These are phyloP conservation scores for Tolmerus cingulatus DNA, from an alignment of 2,888 invertebrate species.

Conservation along the genomic window DNA sequence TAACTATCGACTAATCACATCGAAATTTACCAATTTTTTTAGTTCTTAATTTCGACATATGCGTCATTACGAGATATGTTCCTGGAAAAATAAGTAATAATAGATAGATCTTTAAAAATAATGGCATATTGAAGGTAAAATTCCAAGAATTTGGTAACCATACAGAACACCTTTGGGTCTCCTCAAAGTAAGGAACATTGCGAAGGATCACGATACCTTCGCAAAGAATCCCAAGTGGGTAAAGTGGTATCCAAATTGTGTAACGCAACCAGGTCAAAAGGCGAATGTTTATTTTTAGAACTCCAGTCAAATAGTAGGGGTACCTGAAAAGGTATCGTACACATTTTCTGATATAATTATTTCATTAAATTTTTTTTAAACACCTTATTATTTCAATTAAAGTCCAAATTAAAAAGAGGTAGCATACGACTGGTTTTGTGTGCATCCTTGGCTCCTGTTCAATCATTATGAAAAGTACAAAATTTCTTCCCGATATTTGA, in stretches of 20 bases:
- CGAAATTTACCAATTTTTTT: constrained; percentile 68
- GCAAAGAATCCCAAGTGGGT: constrained; percentile 87
- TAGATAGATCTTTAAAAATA: constrained; percentile 79
- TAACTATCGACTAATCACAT: background rate
- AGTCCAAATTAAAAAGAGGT: constrained; percentile 86
- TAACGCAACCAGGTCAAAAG: constrained; percentile 92
- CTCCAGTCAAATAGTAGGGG: constrained; percentile 87
- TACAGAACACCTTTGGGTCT: constrained; percentile 78
- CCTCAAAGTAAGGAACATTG: constrained; percentile 89
- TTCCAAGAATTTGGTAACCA: constrained; percentile 86
- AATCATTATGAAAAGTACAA: constrained; percentile 83
- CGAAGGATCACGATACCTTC: constrained; percentile 84
- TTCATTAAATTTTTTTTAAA: constrained; percentile 45
- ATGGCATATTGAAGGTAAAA: constrained; percentile 85
- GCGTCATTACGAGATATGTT: constrained; percentile 79
- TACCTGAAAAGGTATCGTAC: constrained; percentile 69
- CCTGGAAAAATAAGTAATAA: constrained; percentile 79
- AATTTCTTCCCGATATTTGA: constrained; percentile 81
- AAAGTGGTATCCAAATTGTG: constrained; percentile 91
- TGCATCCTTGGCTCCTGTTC: constrained; percentile 88
- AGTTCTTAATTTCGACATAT: constrained; percentile 80
- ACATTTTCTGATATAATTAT: no score
- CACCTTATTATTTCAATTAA: constrained; percentile 84
- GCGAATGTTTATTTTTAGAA: constrained; percentile 76
- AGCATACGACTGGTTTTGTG: constrained; percentile 84